Evolutionary conservation across 30 jellyfish, hydroid and myxozoan genomes (phyloP), one percentile per base, ranked within the genome.

Genomic region (Mastigias papua): DNA sequence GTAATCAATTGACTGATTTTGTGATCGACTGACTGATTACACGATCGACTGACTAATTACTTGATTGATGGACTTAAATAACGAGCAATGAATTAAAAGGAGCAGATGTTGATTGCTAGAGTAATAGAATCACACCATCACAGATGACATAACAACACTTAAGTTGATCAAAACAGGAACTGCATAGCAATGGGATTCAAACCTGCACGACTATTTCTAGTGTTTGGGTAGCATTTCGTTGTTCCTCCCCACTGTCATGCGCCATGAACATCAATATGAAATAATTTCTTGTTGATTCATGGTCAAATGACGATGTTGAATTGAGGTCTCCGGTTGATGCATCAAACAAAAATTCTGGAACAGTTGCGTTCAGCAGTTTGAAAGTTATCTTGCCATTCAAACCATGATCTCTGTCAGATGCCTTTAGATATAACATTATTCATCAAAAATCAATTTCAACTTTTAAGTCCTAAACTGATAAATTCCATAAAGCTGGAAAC

Each of bases 331-430:
- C 95, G 29, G 95, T 73, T 35, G 28, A 25, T 22, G 57, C 26
- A 22, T 76, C 63, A 86, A 86, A 57, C 13, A 37, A 9, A 76
- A 86, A 86, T n/a, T 74, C 89, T 31, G 89, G 25, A 10, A 63
- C 19, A 58, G 78, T 62, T 32, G 72, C 22, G 61, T 73, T 75
- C 37, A 42, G 16, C 34, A 86, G 69, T 46, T 35, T 28, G 66
- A 49, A 37, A 11, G 73, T 26, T 28, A 93, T 80, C 62, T 80
- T 69, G 19, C 97, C 97, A 68, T 62, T 79, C 28, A 32, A 31
- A 13, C 98, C 98, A 61, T 85, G 74, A 87, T 93, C 98, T 5
- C 35, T 23, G 65, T 93, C 98, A n/a, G 88, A 29, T 28, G 97
- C 98, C 88, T 81, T 26, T 5, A 65, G 25, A 51, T 51, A 51